Conservation (phyloP, 1,140 invertebrate species). For the Episyrphus balteatus region DNA sequence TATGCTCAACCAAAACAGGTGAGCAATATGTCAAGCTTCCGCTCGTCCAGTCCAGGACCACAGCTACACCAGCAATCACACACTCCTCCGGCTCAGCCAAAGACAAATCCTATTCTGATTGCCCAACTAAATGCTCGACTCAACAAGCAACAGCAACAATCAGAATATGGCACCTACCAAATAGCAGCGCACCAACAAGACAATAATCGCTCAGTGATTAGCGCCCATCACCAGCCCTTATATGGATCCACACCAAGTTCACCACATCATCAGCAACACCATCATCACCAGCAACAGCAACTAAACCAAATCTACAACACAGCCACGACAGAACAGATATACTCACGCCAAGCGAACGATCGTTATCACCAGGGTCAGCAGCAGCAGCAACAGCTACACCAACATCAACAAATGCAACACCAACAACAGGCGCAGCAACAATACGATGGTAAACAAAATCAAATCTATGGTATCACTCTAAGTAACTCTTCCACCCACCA, state of each 20-base stretch:
- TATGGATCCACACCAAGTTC: conserved; percentile 20
- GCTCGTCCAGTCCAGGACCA: conserved; percentile 26
- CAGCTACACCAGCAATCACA: conserved; percentile 10
- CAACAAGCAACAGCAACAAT: conserved; percentile 25
- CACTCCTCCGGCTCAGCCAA: conserved; percentile 31
- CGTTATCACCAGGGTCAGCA: conserved; percentile 6
- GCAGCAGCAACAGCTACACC: conserved; percentile 4
- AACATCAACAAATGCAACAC: conserved; percentile 1
- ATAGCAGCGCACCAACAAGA: conserved; percentile 12
- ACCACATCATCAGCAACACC: conserved; percentile 7
- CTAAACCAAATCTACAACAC: background rate
- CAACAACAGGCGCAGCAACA: conserved; percentile 29
- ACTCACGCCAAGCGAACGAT: conserved; percentile 3
- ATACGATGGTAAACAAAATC: conserved; percentile 36
- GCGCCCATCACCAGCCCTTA: conserved; percentile 16
- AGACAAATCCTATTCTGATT: conserved; percentile 33
- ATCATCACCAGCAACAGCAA: conserved; percentile 5
- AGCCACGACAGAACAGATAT: background rate
- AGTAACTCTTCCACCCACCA: conserved; percentile 4
- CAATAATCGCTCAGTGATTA: conserved; percentile 1
- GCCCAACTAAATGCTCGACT: conserved; percentile 35
- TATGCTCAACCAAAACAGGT: conserved; percentile 35
- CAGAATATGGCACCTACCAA: background rate
- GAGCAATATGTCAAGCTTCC: conserved; percentile 34
- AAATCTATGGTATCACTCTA: conserved; percentile 26